A percentile compares a stretch with the other conserved stretches of the same genome.
Conservation (phyloP, 2,888 invertebrate genomes). For the Tribolium freemani region DNA sequence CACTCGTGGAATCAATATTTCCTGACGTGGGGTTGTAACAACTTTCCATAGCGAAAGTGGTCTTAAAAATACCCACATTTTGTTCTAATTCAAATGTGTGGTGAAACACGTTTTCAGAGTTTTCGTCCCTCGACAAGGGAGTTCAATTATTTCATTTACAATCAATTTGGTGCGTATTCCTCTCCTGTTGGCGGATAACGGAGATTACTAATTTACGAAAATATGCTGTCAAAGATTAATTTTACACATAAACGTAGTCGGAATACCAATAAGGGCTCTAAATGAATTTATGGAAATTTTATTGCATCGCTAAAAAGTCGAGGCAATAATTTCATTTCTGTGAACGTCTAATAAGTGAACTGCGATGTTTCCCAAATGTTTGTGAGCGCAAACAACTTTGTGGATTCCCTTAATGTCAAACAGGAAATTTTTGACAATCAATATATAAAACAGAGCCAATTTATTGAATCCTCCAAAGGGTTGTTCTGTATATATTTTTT, state of each 20-base stretch:
- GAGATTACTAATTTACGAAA: slow-evolving; percentile 42
- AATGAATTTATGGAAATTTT: slow-evolving; percentile 45
- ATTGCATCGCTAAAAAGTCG: slow-evolving; percentile 39
- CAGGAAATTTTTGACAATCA: slow-evolving; percentile 2
- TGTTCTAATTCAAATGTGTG: too few species aligned
- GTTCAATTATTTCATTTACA: slow-evolving; percentile 33
- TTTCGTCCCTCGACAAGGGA: neutral
- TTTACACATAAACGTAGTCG: slow-evolving; percentile 40
- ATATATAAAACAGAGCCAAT: slow-evolving; percentile 20
- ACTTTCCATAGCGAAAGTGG: too few species aligned
- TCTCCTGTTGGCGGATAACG: slow-evolving; percentile 28
- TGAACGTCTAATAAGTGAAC: too few species aligned
- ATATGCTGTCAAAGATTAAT: slow-evolving; percentile 45
- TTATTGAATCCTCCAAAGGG: slow-evolving; percentile 32
- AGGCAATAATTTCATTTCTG: slow-evolving; percentile 35
- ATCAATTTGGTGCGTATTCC: slow-evolving; percentile 27
- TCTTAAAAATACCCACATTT: too few species aligned
- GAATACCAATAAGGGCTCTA: slow-evolving; percentile 36
- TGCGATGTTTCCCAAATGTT: slow-evolving; percentile 15
- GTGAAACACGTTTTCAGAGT: too few species aligned
- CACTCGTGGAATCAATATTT: too few species aligned
- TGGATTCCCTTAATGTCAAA: neutral
- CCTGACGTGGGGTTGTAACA: too few species aligned
- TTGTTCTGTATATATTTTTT: slow-evolving; percentile 22
- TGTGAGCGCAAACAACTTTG: neutral